Percentiles rank a stretch among this genome's conserved stretches.
phyloP scores from a whole-genome alignment of 2,888 invertebrate genomes.

The Xestobium rufovillosum region DNA sequence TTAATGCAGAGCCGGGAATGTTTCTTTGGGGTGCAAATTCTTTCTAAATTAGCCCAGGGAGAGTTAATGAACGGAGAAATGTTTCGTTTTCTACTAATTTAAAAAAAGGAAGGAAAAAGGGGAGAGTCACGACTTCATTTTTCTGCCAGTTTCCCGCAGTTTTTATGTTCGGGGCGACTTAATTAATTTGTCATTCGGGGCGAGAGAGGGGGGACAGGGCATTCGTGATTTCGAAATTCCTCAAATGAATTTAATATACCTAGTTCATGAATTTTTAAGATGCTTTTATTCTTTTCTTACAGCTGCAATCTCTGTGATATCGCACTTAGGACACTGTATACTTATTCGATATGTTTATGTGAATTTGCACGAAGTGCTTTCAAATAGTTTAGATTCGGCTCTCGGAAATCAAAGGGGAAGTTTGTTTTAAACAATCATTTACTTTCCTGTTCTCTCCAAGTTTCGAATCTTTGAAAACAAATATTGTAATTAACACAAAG shows the following conservation, averaged over 20 bases:
- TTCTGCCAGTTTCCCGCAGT: slow-evolving; percentile 34
- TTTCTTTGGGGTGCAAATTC: slow-evolving; percentile 42
- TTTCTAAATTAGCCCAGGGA: slow-evolving; percentile 44
- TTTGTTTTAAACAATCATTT: too few species aligned
- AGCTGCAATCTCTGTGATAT: too few species aligned
- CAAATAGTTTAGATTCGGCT: too few species aligned
- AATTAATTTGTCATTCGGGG: slow-evolving; percentile 43
- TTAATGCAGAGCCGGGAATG: slow-evolving; percentile 35
- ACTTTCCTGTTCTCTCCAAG: too few species aligned
- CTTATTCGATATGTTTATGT: too few species aligned
- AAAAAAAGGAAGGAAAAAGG: slow-evolving; percentile 38
- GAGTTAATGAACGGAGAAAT: slow-evolving; percentile 46
- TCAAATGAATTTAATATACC: slow-evolving; percentile 2
- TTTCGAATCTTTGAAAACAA: slow-evolving; percentile 35
- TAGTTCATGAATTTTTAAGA: slow-evolving; percentile 1
- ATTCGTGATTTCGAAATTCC: too few species aligned
- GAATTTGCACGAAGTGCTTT: too few species aligned
- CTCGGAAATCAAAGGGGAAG: too few species aligned
- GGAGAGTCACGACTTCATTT: slow-evolving; percentile 39
- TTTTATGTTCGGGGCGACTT: slow-evolving; percentile 38
- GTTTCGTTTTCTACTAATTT: slow-evolving; percentile 46
- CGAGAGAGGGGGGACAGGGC: too few species aligned
- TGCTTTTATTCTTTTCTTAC: neutral
- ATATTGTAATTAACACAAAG: slow-evolving; percentile 39
- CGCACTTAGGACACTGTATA: too few species aligned